Evolutionary conservation across 2,113 vertebrate species (phyloP), one percentile per base, ranked within the genome.

Genomic region (Rhodinocichla rosea): DNA sequence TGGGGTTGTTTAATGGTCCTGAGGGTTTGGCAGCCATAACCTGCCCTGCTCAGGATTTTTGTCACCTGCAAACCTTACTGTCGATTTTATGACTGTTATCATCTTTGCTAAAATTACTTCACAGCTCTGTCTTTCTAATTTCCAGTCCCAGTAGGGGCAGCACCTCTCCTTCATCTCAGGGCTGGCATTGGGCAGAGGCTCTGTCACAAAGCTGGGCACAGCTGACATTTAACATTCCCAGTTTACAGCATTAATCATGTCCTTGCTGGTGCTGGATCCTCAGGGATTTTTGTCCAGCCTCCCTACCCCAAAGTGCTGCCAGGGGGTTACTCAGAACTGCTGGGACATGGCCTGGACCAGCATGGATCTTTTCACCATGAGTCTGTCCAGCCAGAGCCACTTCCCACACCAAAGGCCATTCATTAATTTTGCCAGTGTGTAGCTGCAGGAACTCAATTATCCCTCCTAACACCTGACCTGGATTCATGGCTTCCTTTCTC

Each of bases 301-400:
- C 18, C 42, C 17, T 6, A 4, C 11, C 22, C 13, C 42, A 9
- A 0, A 1, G 22, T 39, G 60, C 60, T 89, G 37, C 37, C 69
- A 39, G 32, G 5, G 24, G 14, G 27, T 8, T 65, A 4, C 70
- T 82, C 15, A 71, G 50, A 79, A n/a, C 49, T 52, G 26, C 53
- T 64, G 1, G 0, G 9, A 8, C 24, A 27, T 7, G 16, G 50
- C 39, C 45, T 74, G 37, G 23, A 10, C 21, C 75, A 75, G 21
- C 0, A 0, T 22, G 49, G 80, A 21, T 59, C n/a, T 40, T 70
- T 47, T 13, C 18, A 62, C 10, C 59, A 45, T 0, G 0, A 23
- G 20, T 65, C 60, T 87, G 55, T 63, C 49, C 11, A 8, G 55
- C 55, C 70, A 42, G 45, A 78, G 50, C 68, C 20, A 5, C 23